phyloP scores from a whole-genome alignment of 2,113 vertebrate genomes.

The Pica pica region DNA sequence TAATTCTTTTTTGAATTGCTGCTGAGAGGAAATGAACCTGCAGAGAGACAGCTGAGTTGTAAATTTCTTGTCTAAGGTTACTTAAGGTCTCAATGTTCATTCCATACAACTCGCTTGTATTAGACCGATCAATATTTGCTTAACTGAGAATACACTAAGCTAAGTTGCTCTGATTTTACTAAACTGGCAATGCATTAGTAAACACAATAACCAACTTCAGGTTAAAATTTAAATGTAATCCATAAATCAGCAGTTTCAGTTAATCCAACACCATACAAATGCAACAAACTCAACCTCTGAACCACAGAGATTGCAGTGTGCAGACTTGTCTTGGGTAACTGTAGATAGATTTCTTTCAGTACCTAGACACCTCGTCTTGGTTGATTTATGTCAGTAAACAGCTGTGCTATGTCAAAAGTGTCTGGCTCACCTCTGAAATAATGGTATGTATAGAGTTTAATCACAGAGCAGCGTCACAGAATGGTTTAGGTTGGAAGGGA shows the following conservation, averaged over 20 bases:
- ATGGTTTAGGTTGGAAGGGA: background rate
- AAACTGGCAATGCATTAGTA: background rate
- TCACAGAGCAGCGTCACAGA: background rate
- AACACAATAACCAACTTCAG: background rate
- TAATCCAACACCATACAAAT: background rate
- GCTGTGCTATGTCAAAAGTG: background rate
- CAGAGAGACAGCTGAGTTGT: background rate
- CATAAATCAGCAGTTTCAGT: background rate
- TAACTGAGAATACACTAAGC: background rate
- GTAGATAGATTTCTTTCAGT: background rate
- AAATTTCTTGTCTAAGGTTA: slow-evolving; percentile 12
- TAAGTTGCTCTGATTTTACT: background rate
- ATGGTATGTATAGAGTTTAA: background rate
- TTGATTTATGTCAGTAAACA: background rate
- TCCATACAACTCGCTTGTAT: background rate
- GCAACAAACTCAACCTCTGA: background rate
- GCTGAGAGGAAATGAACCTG: slow-evolving; percentile 23
- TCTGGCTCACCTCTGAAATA: background rate
- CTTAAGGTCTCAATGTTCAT: background rate
- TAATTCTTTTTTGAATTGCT: slow-evolving; percentile 14
- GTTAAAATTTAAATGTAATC: background rate
- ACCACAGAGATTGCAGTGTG: background rate
- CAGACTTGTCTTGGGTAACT: background rate
- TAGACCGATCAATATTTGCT: background rate
- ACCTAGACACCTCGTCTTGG: background rate